Evolutionary conservation across 2,113 vertebrate species (phyloP).

Genomic region (Scytalopus superciliaris): DNA sequence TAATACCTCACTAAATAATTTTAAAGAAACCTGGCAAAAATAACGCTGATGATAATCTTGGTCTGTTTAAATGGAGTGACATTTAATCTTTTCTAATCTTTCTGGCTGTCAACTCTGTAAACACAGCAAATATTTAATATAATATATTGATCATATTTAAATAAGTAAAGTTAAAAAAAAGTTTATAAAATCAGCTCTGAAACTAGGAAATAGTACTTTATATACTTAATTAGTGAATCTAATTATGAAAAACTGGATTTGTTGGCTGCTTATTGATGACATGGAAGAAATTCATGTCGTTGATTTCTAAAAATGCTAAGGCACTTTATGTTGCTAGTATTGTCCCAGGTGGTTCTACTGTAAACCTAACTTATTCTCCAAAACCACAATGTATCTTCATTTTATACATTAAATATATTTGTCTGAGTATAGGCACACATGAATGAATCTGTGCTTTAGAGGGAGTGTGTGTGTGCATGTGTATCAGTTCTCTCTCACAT

Average conservation of each 20-base stretch:
- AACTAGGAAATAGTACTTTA: background rate
- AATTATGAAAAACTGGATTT: background rate
- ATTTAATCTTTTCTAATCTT: background rate
- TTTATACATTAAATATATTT: background rate
- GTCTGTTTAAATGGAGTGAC: background rate
- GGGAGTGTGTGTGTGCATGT: background rate
- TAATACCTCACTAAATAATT: background rate
- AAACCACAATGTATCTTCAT: background rate
- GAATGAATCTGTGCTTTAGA: background rate
- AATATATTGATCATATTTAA: background rate
- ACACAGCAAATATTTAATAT: background rate
- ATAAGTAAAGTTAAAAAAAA: background rate
- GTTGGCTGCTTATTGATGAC: background rate
- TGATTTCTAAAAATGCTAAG: background rate
- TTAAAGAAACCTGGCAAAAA: background rate
- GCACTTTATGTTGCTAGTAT: background rate
- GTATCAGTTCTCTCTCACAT: background rate
- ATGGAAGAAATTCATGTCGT: background rate
- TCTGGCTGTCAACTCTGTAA: background rate
- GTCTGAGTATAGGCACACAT: background rate
- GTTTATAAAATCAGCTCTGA: background rate
- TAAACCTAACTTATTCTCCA: background rate
- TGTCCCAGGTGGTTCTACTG: background rate
- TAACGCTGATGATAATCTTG: background rate
- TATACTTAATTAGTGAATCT: background rate